A percentile compares a stretch with the other conserved stretches of the same genome.
Evolutionary conservation across 1,140 invertebrate genomes (phyloP).

Genomic region (Cyclargus thomasi): DNA sequence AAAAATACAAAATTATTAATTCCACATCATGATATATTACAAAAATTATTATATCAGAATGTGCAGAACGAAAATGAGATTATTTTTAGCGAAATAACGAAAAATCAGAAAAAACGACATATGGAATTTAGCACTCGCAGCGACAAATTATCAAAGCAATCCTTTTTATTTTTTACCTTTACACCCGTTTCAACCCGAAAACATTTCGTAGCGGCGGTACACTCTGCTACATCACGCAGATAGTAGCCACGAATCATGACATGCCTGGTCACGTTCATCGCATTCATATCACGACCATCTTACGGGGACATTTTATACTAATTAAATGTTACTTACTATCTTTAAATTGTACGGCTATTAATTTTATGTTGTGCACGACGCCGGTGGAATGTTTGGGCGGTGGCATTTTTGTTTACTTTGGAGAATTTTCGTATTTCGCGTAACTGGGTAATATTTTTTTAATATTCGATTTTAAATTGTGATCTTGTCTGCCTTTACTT

Average conservation of each 20-base stretch:
- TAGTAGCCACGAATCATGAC: conserved; percentile 27
- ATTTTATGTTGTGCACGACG: neutral
- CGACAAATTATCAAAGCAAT: too few species aligned
- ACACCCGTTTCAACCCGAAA: neutral
- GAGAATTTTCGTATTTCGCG: too few species aligned
- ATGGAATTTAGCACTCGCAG: too few species aligned
- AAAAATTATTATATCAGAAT: too few species aligned
- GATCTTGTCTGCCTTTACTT: too few species aligned
- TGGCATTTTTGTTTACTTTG: neutral
- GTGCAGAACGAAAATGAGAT: too few species aligned
- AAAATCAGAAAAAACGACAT: too few species aligned
- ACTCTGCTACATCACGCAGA: neutral
- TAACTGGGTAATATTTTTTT: too few species aligned
- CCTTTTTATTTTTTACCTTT: neutral
- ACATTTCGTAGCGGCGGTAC: neutral
- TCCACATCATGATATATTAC: too few species aligned
- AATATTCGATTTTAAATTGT: too few species aligned
- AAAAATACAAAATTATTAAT: too few species aligned
- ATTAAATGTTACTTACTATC: conserved; percentile 23
- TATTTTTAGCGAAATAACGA: too few species aligned
- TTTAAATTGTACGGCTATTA: conserved; percentile 1
- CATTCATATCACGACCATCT: conserved; percentile 21
- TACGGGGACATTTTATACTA: conserved; percentile 24
- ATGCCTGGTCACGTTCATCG: conserved; percentile 21
- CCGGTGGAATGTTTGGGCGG: neutral